Base-by-base conservation (phyloP, 1,140 invertebrate genomes). In the Pachyrhynchus sulphureomaculatus region DNA sequence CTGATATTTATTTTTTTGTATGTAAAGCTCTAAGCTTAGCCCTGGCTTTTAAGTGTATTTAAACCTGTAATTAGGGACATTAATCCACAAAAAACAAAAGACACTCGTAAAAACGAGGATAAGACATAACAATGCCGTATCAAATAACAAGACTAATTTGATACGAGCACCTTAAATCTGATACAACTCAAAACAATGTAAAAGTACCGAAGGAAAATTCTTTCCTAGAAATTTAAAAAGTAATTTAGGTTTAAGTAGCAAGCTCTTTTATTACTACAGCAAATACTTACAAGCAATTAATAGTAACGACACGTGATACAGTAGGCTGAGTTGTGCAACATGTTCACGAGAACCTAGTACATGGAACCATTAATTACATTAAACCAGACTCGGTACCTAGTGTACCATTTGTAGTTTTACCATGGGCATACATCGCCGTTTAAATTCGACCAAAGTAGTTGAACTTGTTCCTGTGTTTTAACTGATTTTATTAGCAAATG, bases 281-380 rank as follows among this genome's bases (percentile, higher is more conserved):
- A 21, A 26, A 55, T 48, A 37, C 52, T 23, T 44, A 55, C 36
- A 13, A 55, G 39, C 36, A 55, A 44, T 55, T 55, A 55, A 55
- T 55, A 55, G 52, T 55, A 55, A 44, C 13, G 39, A 55, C 52
- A 55, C 39, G 39, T 55, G 52, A 55, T 29, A 55, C 24, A 55
- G 52, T 55, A 55, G 32, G 49, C 18, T 8, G n/a, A 49, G 47
- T 49, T 12, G 47, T 33, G 29, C 29, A 49, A 33, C 29, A 33
- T 49, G 29, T 49, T 33, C 47, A 49, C 49, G 18, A 29, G 49
- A 55, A 41, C 23, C 21, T 8, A 55, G 37, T 55, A 17, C 39
- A 55, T n/a, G n/a, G 36, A 32, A 44, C 36, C 39, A 55, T 55
- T 42, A 55, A 55, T 55, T 55, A 55, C 34, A 42, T 33, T 20